Evolutionary conservation across 1,140 invertebrate species (phyloP).

Genomic region (Drosophila neocordata): DNA sequence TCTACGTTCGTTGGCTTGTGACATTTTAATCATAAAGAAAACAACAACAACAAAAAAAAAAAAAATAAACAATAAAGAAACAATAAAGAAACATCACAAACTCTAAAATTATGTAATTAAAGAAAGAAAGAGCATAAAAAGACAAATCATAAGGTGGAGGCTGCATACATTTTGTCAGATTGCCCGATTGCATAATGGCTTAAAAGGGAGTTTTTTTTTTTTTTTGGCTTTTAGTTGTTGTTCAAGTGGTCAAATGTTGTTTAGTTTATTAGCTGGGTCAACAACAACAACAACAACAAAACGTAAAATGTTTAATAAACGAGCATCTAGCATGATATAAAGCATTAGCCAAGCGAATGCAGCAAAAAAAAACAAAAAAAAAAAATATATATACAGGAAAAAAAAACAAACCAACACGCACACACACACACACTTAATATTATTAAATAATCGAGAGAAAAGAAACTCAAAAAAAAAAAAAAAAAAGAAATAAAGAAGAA

Average conservation of each 20-base stretch:
- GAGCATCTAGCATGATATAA: constrained; percentile 11
- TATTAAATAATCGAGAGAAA: constrained; percentile 9
- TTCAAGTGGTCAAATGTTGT: background rate
- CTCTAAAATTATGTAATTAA: constrained; percentile 9
- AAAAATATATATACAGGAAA: too few relatives aligned
- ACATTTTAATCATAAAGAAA: constrained; percentile 9
- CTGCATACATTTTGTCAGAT: constrained; percentile 7
- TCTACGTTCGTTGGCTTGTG: constrained; percentile 7
- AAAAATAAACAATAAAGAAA: background rate
- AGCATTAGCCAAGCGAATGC: constrained; percentile 10
- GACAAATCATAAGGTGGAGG: constrained; percentile 6
- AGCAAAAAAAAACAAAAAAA: background rate
- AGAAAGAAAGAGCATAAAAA: constrained; percentile 1
- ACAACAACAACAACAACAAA: background rate
- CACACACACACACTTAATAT: background rate
- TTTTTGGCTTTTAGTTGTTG: background rate
- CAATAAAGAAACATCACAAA: constrained; percentile 8
- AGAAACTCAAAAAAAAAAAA: background rate
- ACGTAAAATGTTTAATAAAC: constrained; percentile 2
- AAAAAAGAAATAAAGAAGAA: background rate
- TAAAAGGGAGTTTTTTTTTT: constrained; percentile 7
- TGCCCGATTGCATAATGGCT: constrained; percentile 3
- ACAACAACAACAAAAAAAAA: background rate
- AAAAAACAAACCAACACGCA: background rate
- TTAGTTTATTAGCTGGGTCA: background rate